Base-by-base conservation (phyloP, 2,888 invertebrate genomes). In the Drosophila siamana region DNA sequence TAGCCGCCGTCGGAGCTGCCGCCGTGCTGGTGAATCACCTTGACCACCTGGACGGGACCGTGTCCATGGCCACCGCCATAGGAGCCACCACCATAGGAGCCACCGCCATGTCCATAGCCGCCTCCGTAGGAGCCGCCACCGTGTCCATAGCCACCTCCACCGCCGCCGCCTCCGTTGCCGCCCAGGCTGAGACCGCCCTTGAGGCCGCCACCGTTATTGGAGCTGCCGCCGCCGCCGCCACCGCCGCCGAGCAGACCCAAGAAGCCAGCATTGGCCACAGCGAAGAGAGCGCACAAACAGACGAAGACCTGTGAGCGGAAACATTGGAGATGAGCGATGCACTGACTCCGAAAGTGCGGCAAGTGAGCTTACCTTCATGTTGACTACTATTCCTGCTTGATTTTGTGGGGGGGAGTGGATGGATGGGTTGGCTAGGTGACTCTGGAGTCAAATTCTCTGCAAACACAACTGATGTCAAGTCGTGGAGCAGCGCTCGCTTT, bases 261-360 rank as follows among this genome's bases (percentile, higher is more conserved):
- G 62, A 90, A 80, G 16, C 89, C 87, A n/a, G 89, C 89, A 57
- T 90, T 90, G 54, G 89, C 78, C 54, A 74, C 77, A 52, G 82
- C 80, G n/a, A 90, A 79, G 22, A 90, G 65, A 46, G 89, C 86
- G 69, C 77, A 80, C 64, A 89, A 50, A 62, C 84, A 89, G 38
- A 90, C 79, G 64, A 90, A 88, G 67, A 89, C 88, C 89, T 89
- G 59, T 13, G 3, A 38, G 13, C 16, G 41, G 19, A 52, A 19
- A 28, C 15, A 13, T 13, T 2, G 16, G 33, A 5, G 11, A 2
- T n/a, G 8, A 24, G 38, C 22, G 9, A 16, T 28, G 28, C 28
- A 28, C 28, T 8, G 33, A 11, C n/a, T 33, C n/a, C 11, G 5
- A n/a, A 11, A 4, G 26, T 19, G 9, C n/a, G 3, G 24, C 3